These are phyloP conservation scores for Geococcyx californianus DNA, from an alignment of 2,113 vertebrate genomes.

Conservation along the genomic window DNA sequence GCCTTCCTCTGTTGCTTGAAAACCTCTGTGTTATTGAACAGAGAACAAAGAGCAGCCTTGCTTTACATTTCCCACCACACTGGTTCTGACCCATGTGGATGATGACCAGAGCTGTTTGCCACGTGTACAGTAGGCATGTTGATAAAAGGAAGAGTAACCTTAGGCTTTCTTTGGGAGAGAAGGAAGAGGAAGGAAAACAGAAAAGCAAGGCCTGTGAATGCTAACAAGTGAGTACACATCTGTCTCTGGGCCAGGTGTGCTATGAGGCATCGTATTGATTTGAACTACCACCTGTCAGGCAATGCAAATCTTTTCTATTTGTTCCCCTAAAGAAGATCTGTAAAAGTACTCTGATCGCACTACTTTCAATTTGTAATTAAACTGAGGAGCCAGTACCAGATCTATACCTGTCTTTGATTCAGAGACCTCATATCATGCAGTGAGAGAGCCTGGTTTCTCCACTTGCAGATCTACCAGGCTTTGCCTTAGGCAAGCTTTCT, in stretches of 20 bases:
- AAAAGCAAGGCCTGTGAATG: not conserved
- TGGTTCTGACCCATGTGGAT: not conserved
- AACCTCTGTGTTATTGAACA: accelerated
- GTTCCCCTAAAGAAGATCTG: not conserved
- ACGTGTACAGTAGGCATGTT: not conserved
- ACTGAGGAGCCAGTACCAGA: not conserved
- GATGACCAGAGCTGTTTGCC: not conserved
- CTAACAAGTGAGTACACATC: not conserved
- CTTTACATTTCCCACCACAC: not conserved
- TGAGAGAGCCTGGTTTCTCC: not conserved
- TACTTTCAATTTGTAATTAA: not conserved
- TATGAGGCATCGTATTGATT: not conserved
- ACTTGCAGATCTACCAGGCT: not conserved
- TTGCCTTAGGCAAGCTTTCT: not conserved
- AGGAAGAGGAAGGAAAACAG: not conserved
- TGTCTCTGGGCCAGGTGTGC: not conserved
- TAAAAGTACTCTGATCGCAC: not conserved
- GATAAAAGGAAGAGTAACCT: not conserved
- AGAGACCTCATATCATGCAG: not conserved
- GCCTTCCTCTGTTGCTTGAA: not conserved
- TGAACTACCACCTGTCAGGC: not conserved
- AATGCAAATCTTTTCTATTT: not conserved
- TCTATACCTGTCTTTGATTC: not conserved
- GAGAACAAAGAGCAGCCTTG: not conserved
- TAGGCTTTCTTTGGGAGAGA: not conserved